phyloP scores from a whole-genome alignment of 2,113 vertebrate genomes.

The Sclerurus mexicanus region DNA sequence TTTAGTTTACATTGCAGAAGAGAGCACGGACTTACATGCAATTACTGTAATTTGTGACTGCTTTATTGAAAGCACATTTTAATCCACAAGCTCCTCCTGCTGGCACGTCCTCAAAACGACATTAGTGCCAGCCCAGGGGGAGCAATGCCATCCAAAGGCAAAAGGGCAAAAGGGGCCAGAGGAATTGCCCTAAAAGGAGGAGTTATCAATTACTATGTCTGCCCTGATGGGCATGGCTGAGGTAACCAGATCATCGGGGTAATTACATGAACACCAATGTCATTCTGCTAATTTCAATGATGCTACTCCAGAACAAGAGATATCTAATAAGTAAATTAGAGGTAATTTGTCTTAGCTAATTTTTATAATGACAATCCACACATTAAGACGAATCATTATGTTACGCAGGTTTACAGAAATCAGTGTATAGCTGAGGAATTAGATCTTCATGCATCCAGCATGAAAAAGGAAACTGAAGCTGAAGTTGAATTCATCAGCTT shows the following conservation, averaged over 20 bases:
- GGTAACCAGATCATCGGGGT: not conserved
- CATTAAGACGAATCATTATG: not conserved
- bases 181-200: not conserved
- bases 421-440: not conserved
- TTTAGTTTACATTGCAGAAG: not conserved
- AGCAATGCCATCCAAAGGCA: not conserved
- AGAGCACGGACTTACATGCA: not conserved
- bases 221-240: not conserved
- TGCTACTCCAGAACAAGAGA: not conserved
- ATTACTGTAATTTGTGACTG: not conserved
- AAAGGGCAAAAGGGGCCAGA: not conserved
- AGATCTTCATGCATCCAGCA: not conserved
- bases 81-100: slow-evolving; percentile 67
- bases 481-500: not conserved
- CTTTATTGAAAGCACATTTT: not conserved
- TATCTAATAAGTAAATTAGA: not conserved
- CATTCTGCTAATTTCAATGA: slow-evolving; percentile 3
- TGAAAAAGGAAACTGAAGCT: not conserved
- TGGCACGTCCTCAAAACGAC: slow-evolving; percentile 17
- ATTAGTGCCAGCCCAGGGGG: not conserved
- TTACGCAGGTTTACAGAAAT: not conserved
- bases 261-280: not conserved
- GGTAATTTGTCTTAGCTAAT: not conserved
- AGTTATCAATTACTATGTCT: not conserved
- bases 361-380: not conserved